Conservation (phyloP, 2,113 vertebrate genomes). For the Bubo blakistoni region DNA sequence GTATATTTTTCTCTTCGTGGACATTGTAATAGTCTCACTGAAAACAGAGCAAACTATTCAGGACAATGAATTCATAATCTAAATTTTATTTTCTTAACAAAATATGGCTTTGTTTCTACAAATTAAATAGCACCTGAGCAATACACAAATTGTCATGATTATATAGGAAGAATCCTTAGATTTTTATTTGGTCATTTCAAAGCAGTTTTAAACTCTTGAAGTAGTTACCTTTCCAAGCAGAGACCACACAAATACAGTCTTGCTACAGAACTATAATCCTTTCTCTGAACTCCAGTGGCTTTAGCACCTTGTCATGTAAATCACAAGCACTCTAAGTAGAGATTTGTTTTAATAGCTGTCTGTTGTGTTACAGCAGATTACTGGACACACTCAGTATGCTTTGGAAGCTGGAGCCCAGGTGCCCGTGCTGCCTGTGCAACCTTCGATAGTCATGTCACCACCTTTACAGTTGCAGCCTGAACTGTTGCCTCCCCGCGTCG, state of each 20-base stretch:
- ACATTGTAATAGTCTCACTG: not conserved
- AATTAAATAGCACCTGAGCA: not conserved
- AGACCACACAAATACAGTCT: not conserved
- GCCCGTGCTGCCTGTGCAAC: slow-evolving; percentile 60
- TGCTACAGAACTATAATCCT: not conserved
- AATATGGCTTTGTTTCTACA: not conserved
- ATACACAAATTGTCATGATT: fast-evolving
- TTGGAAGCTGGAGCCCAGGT: slow-evolving; percentile 69
- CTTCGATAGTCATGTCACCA: slow-evolving; percentile 70
- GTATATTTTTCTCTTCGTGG: not conserved
- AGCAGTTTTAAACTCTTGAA: not conserved
- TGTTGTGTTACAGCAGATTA: slow-evolving; percentile 64
- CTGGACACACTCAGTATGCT: slow-evolving; percentile 66
- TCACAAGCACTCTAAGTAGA: not conserved
- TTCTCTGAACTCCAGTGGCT: fast-evolving
- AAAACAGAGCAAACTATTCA: not conserved
- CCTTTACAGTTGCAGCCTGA: slow-evolving; percentile 70
- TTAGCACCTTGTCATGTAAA: not conserved
- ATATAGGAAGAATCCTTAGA: not conserved
- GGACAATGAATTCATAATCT: not conserved
- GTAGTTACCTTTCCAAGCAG: not conserved
- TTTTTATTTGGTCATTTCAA: not conserved
- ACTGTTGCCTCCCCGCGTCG: slow-evolving; percentile 24
- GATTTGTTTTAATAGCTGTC: slow-evolving; percentile 44
- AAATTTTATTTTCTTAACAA: not conserved